phyloP scores from a whole-genome alignment of 2,113 vertebrate genomes.

The Lathamus discolor region DNA sequence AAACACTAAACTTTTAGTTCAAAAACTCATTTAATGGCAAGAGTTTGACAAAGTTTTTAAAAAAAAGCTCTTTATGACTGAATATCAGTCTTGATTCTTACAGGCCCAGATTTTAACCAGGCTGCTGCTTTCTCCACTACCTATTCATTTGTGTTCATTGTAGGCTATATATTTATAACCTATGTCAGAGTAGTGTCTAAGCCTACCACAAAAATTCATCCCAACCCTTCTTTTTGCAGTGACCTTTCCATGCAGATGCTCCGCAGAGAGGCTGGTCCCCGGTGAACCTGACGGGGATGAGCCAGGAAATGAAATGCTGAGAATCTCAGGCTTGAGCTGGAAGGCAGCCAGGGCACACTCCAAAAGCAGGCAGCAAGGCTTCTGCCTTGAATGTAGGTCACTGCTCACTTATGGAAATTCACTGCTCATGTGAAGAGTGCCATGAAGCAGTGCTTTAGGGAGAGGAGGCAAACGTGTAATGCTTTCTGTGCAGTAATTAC shows the following conservation, averaged over 20 bases:
- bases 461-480: neutral
- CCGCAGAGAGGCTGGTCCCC: neutral
- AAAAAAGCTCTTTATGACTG: neutral
- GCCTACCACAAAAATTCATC: neutral
- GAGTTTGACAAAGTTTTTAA: neutral
- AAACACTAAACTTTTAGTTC: neutral
- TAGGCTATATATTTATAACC: constrained; percentile 26
- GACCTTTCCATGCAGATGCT: neutral
- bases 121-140: neutral
- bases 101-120: neutral
- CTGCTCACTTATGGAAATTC: constrained; percentile 27
- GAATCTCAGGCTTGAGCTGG: constrained; percentile 62
- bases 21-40: neutral
- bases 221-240: neutral
- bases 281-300: neutral
- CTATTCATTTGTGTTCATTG: neutral
- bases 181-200: neutral
- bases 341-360: constrained; percentile 38
- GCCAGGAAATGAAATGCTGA: constrained; percentile 68
- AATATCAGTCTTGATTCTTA: neutral
- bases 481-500: neutral
- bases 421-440: neutral
- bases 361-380: neutral
- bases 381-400: constrained; percentile 65
- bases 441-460: neutral